Conservation (phyloP, 2,888 invertebrate species). For the Hydroisotoma schaefferi region DNA sequence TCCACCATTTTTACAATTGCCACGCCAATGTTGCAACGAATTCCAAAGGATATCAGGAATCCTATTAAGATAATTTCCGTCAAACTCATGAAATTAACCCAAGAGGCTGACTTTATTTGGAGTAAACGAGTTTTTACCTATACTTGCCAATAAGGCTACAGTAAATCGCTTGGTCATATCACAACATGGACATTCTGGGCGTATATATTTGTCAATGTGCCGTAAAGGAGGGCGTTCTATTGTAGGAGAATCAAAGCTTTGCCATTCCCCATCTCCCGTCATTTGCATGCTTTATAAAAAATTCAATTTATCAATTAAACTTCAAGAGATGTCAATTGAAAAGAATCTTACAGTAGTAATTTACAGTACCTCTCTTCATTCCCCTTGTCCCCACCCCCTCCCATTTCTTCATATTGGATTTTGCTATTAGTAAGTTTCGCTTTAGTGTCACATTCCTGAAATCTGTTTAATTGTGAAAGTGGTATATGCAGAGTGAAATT, state of each 20-base stretch:
- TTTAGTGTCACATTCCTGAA: background rate
- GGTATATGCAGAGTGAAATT: background rate
- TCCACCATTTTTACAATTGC: conserved; percentile 76
- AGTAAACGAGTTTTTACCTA: conserved; percentile 57
- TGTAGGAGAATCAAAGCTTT: conserved; percentile 43
- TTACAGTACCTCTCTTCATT: conserved; percentile 46
- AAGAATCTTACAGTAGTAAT: background rate
- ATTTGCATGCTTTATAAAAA: conserved; percentile 27
- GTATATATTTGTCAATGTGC: conserved; percentile 80
- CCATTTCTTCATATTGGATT: conserved; percentile 65
- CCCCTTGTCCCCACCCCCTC: conserved; percentile 49
- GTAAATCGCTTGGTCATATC: conserved; percentile 77
- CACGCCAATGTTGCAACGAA: conserved; percentile 98
- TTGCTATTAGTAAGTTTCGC: conserved; percentile 54
- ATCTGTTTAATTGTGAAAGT: background rate
- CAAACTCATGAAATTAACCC: background rate
- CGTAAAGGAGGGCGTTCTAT: conserved; percentile 74
- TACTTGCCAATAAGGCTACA: conserved; percentile 76
- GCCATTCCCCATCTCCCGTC: conserved; percentile 42
- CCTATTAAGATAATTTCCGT: conserved; percentile 53
- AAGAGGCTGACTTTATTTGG: background rate
- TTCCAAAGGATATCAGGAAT: conserved; percentile 93
- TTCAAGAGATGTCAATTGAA: background rate
- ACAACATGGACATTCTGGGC: conserved; percentile 77
- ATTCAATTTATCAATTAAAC: background rate